Conservation (phyloP, 2,113 vertebrate species). For the Circaetus cinerascens region DNA sequence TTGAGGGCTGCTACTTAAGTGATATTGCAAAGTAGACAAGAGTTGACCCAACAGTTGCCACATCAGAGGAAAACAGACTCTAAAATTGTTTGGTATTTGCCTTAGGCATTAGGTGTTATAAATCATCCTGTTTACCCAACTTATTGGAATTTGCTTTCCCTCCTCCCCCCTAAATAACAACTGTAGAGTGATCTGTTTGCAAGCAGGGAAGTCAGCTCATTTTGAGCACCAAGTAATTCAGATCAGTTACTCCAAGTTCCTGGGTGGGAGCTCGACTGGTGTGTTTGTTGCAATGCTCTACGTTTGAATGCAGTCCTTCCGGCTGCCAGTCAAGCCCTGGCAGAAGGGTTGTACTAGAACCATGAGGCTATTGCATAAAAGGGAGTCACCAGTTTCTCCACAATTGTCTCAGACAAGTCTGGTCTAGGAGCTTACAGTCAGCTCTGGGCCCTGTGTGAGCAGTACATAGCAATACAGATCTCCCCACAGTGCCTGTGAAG, state of each 20-base stretch:
- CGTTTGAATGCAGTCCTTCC: background rate
- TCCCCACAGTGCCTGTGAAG: background rate
- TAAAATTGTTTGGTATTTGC: conserved; percentile 35
- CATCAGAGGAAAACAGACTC: background rate
- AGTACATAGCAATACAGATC: fast-evolving
- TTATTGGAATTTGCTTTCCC: background rate
- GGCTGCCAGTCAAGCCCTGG: background rate
- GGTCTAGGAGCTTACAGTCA: background rate
- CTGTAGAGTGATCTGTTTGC: background rate
- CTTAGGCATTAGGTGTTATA: conserved; percentile 5
- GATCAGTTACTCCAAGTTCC: background rate
- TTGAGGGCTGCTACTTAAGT: background rate
- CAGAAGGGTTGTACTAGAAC: background rate
- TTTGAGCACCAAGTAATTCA: background rate
- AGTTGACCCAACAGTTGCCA: conserved; percentile 9
- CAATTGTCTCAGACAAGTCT: background rate
- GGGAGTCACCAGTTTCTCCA: background rate
- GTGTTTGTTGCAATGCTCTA: background rate
- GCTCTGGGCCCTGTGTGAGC: background rate
- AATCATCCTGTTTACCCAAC: conserved; percentile 25
- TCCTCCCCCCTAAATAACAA: background rate
- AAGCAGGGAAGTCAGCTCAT: background rate
- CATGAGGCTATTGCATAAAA: background rate
- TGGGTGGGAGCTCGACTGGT: background rate
- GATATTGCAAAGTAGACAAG: background rate